Evolutionary conservation across 2,888 invertebrate genomes (phyloP), one percentile per base, ranked within the genome.

Genomic region (Creontiades dilutus): DNA sequence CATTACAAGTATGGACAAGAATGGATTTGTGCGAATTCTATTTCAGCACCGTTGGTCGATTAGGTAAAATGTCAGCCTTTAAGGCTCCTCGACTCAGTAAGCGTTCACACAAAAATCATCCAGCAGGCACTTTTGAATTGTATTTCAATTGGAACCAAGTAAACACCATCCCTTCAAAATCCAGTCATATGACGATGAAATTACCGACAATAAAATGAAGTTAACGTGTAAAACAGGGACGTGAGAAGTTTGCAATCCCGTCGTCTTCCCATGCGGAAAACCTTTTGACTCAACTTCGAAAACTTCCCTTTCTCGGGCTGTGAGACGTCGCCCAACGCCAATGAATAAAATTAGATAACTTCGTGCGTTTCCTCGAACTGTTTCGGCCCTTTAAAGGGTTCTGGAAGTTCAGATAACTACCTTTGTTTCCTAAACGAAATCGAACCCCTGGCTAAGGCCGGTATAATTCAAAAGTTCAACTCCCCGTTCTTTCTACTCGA

Each of bases 321-420:
- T 27, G 23, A 68, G 68, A 27, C 12, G 68, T 68, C 68, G 23
- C 68, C 68, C 27, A 12, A 23, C 68, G 68, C 68, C 68, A 23
- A 68, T 68, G 68, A 68, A 68, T 68, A 68, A 68, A 68, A 68
- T 68, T 68, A 68, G 68, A 68, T 68, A 68, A 68, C 68, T 68
- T 68, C 68, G 68, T 68, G 68, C 68, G 68, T 68, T 23, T 19
- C 23, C 68, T 68, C 68, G 68, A 68, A 68, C 57, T n/a, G 57
- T 57, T 68, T 68, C 68, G 68, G 61, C 3, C 61, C n/a, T 61
- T 61, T 61, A 68, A 68, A 68, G 68, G 68, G 68, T 68, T 68
- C n/a, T 68, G 12, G 68, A 68, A 68, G 68, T 68, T 68, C 27
- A 11, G 23, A 27, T 68, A 68, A 23, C 27, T 23, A 68, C 68